Evolutionary conservation across 2,113 vertebrate genomes (phyloP).

Genomic region (Urocitellus parryii): DNA sequence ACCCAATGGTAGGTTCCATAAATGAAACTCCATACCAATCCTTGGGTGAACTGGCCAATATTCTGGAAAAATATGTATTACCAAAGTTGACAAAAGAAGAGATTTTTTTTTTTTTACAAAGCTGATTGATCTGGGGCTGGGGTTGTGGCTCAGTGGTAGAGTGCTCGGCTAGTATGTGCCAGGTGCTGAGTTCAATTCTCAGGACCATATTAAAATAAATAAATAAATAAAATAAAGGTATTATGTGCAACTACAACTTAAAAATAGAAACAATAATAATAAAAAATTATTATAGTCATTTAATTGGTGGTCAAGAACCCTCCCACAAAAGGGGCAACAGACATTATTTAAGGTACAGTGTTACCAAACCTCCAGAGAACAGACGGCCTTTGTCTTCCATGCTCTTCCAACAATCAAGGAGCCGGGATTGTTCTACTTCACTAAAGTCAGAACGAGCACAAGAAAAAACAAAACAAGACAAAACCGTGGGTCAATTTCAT

Average conservation of each 20-base stretch:
- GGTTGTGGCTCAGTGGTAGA: too few relatives aligned
- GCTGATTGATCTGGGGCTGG: background rate
- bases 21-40: background rate
- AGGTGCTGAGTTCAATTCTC: too few relatives aligned
- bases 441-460: background rate
- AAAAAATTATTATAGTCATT: background rate
- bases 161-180: too few relatives aligned
- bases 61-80: constrained; percentile 34
- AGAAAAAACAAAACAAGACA: background rate
- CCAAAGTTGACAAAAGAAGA: constrained; percentile 1
- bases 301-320: background rate
- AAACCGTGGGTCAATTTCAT: background rate
- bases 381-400: background rate
- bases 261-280: too few relatives aligned
- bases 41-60: background rate
- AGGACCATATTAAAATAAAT: too few relatives aligned
- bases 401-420: background rate
- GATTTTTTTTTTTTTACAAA: background rate
- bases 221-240: too few relatives aligned
- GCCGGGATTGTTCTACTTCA: background rate
- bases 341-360: background rate
- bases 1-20: background rate
- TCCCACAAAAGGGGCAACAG: background rate
- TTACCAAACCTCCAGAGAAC: background rate
- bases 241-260: too few relatives aligned